A percentile compares a stretch with the other conserved stretches of the same genome.
Evolutionary conservation across 2,113 vertebrate species (phyloP).

Genomic region (Elaphurus davidianus): DNA sequence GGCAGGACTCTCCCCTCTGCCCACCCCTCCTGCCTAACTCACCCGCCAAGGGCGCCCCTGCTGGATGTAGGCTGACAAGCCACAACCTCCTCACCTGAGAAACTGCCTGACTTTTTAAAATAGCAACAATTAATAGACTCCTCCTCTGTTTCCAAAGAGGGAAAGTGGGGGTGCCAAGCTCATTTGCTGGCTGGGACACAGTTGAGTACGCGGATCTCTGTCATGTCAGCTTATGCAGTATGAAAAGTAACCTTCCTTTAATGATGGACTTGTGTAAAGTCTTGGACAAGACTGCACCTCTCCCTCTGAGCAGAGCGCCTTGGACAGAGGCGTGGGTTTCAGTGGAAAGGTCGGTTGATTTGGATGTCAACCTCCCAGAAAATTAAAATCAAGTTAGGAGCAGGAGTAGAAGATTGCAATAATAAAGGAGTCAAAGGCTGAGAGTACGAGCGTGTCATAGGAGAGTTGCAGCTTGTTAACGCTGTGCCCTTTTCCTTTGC

Average conservation of each 20-base stretch:
- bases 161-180: conserved; percentile 32
- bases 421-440: conserved; percentile 10
- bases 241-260: background rate
- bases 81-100: conserved; percentile 59
- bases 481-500: background rate
- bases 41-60: conserved; percentile 5
- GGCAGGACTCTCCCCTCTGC: background rate
- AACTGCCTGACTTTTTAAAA: conserved; percentile 77
- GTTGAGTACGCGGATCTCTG: background rate
- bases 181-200: conserved; percentile 34
- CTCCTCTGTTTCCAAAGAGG: conserved; percentile 63
- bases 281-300: background rate
- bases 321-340: background rate
- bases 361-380: background rate
- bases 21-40: background rate
- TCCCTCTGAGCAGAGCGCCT: background rate
- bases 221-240: background rate
- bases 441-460: background rate
- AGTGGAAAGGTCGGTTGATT: background rate
- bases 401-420: conserved; percentile 9
- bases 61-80: conserved; percentile 11
- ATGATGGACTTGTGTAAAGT: background rate
- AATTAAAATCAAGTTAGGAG: conserved; percentile 47
- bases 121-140: conserved; percentile 68
- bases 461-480: conserved; percentile 28